Evolutionary conservation across 2,888 invertebrate species (phyloP), one percentile per base, ranked within the genome.

Genomic region (Augochlorella aurata): DNA sequence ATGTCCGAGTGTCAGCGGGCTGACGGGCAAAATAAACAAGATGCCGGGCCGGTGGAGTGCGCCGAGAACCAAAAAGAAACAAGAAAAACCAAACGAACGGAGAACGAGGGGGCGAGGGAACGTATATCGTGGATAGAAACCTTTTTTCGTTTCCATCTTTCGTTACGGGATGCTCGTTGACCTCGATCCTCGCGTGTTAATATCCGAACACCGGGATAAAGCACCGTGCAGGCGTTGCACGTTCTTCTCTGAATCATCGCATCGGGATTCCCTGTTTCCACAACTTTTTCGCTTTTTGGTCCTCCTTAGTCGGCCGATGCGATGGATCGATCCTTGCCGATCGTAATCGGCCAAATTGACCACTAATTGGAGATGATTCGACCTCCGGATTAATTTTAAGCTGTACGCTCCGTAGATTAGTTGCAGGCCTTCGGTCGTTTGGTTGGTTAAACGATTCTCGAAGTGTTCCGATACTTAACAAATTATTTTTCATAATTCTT

Each of bases 1-100:
- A 91, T 91, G 92, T 92, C 92, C 92, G 89, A 91, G 92, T 92
- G 92, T 91, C 91, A 89, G 90, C 88, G 87, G 86, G 88, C 89
- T 91, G 92, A 92, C 92, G 92, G 92, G 92, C 91, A 92, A 92
- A 92, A 92, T 92, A 92, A 92, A 92, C 92, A 92, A 91, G 91
- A 92, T 92, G 90, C 92, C 89, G 54, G 69, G 58, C 7, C 29
- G 16, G 61, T 47, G 79, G 84, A 85, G 85, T 86, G 80, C 61
- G 85, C 72, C 77, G 63, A 61, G 61, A 73, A 63, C 66, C 52
- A 44, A 21, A 29, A 61, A 29, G 38, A 63, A 49, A 52, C 61
- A 24, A 58, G 67, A 38, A 49, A 69, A 44, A 29, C 44, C 47
- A 2, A n/a, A 54, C 18, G 65, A 54, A 66, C 67, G 73, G 10